Base-by-base conservation (phyloP, 2,888 invertebrate species). In the Phlogophora meticulosa region DNA sequence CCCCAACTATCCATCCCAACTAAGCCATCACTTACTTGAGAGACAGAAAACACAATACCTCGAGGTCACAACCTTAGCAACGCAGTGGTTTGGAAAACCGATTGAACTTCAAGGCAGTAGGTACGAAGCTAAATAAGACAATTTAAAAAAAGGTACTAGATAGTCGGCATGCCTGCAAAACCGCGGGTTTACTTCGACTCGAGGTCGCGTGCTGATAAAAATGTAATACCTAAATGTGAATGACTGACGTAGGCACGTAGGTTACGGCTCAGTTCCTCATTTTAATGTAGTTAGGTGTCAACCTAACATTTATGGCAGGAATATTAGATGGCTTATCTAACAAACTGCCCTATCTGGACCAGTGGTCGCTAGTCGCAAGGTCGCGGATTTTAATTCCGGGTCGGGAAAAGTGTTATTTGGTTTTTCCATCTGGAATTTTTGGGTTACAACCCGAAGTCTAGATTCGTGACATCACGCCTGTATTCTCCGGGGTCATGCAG, bases 131-230 rank as follows among this genome's bases (percentile, higher is more conserved):
- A 56, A 42, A 72, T 45, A 22, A 66, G 49, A 66, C 13, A 20
- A 69, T 49, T 62, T 69, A 51, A 42, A 74, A n/a, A 73, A 74
- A 70, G 68, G 59, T 34, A 43, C 22, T 57, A 52, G 56, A 43
- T 46, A 43, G 69, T 59, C 34, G 0, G n/a, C 46, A 17, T 57
- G 43, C n/a, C 55, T 56, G 34, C 38, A 60, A n/a, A 65, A 74
- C 70, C 75, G 75, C 75, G 55, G 22, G 34, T 56, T 74, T 55
- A 74, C 74, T 70, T 74, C 75, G 70, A 69, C 24, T 9, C 74
- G 58, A 74, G 75, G 75, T 65, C 65, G 43, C 36, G 34, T 40
- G 46, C 43, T 46, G 42, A 73, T 70, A 45, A 74, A 73, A 73
- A 51, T 59, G 13, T 46, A 20, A 59, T 59, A 59, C 57, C 45